Conservation (phyloP, 2,113 vertebrate species). For the Xenus cinereus region DNA sequence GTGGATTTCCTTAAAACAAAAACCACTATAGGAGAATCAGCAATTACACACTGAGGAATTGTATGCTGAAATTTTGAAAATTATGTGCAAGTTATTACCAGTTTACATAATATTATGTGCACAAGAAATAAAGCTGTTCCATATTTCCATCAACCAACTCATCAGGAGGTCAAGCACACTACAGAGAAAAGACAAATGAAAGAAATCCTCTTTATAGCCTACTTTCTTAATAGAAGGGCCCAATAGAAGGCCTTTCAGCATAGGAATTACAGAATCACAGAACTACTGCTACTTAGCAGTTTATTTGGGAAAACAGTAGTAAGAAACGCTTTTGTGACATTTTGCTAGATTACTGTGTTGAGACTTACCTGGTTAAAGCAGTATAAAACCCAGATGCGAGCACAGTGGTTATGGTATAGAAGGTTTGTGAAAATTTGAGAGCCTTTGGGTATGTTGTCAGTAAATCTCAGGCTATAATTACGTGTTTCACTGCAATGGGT, state of each 20-base stretch:
- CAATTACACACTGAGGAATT: neutral
- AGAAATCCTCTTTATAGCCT: neutral
- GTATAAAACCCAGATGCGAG: neutral
- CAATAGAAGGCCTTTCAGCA: neutral
- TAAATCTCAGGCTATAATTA: neutral
- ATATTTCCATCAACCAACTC: neutral
- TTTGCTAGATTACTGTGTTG: neutral
- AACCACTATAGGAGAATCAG: neutral
- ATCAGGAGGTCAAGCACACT: neutral
- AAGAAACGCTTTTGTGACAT: neutral
- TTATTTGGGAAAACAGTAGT: neutral
- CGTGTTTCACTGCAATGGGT: neutral
- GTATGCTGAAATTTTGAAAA: neutral
- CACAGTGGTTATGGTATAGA: neutral
- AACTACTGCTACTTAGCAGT: neutral
- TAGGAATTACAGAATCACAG: neutral
- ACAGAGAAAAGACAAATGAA: neutral
- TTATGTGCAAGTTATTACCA: neutral
- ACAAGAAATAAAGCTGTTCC: neutral
- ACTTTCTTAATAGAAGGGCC: neutral
- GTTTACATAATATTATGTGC: neutral
- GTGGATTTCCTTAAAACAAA: neutral
- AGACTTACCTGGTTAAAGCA: neutral
- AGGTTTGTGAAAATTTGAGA: neutral
- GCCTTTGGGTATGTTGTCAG: neutral